Percentiles rank a stretch among this genome's conserved stretches.
Conservation (phyloP, 1,140 invertebrate species). For the Drosophila subobscura region DNA sequence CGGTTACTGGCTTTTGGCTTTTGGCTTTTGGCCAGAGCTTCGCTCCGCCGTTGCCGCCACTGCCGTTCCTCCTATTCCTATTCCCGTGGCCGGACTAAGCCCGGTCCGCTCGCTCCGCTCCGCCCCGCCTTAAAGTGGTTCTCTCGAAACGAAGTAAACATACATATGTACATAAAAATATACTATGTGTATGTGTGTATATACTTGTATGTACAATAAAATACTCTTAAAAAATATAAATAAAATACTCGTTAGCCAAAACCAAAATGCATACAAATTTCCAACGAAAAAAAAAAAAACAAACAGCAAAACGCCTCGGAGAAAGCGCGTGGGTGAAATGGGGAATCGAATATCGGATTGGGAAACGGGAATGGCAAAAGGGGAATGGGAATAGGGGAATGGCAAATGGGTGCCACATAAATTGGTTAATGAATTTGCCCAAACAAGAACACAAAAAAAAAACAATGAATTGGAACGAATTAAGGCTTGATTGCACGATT, state of each 20-base stretch:
- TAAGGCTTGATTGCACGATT: constrained; percentile 36
- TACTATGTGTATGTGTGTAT: not conserved
- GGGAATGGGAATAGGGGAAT: constrained; percentile 21
- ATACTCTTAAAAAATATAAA: constrained; percentile 25
- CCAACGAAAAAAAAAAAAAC: constrained; percentile 8
- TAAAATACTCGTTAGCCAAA: constrained; percentile 52
- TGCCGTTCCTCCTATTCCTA: constrained; percentile 2
- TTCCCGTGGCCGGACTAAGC: too few relatives aligned
- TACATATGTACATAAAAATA: not conserved
- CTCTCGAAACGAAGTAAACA: constrained; percentile 29
- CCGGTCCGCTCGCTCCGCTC: constrained; percentile 5
- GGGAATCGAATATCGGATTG: constrained; percentile 10
- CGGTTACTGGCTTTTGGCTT: constrained; percentile 65
- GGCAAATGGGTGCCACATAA: constrained; percentile 9
- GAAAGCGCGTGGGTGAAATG: constrained; percentile 48
- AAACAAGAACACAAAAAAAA: not conserved
- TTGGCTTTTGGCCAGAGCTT: constrained; percentile 57
- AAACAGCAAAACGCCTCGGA: not conserved
- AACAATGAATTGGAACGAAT: constrained; percentile 37
- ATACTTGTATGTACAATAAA: too few relatives aligned
- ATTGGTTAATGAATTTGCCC: constrained; percentile 50
- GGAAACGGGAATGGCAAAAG: constrained; percentile 9
- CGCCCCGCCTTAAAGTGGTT: constrained; percentile 11
- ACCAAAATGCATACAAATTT: constrained; percentile 57
- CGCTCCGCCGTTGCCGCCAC: constrained; percentile 35